Evolutionary conservation across 2,888 invertebrate genomes (phyloP).

Genomic region (Microplitis manilae): DNA sequence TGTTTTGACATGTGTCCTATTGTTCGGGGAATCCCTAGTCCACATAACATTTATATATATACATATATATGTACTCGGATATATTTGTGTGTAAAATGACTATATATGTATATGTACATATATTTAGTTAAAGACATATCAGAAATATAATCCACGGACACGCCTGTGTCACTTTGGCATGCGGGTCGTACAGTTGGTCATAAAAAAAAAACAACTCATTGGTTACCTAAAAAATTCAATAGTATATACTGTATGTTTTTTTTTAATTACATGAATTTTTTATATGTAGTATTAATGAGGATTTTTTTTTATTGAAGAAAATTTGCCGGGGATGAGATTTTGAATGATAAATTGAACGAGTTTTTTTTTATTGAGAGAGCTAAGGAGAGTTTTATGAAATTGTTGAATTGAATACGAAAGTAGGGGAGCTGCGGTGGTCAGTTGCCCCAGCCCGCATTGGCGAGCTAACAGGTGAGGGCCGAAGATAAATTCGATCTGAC

Average conservation of each 20-base stretch:
- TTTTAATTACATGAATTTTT: not conserved
- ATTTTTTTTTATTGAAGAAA: not conserved
- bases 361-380: not conserved
- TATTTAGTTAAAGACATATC: conserved; percentile 26
- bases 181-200: conserved; percentile 60
- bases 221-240: conserved; percentile 23
- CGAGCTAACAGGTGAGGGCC: conserved; percentile 69
- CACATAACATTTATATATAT: conserved; percentile 5
- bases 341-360: not conserved
- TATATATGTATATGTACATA: not conserved
- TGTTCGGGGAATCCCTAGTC: conserved; percentile 55
- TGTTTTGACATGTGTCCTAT: conserved; percentile 70
- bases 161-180: conserved; percentile 50
- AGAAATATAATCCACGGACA: conserved; percentile 36
- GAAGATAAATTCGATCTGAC: conserved; percentile 71
- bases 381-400: conserved; percentile 10
- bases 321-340: not conserved
- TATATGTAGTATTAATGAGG: not conserved
- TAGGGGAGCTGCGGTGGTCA: conserved; percentile 68
- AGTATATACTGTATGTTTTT: not conserved
- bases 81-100: not conserved
- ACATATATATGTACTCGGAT: conserved; percentile 4
- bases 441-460: conserved; percentile 68
- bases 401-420: conserved; percentile 4
- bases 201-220: conserved; percentile 45